phyloP scores from a whole-genome alignment of 2,113 vertebrate genomes.

The Ptychochromis oligacanthus region DNA sequence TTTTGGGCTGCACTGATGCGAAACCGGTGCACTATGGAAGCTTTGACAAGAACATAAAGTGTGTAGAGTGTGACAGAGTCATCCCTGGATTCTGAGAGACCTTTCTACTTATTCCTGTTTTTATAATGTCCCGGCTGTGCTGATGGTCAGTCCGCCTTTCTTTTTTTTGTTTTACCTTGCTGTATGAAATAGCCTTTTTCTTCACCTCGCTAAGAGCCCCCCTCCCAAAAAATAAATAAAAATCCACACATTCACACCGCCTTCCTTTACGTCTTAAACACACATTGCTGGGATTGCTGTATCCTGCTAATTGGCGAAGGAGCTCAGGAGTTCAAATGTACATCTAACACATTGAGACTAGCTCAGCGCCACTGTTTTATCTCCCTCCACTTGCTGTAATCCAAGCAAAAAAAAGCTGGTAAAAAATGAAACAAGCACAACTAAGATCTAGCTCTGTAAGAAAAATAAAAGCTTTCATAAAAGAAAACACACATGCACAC shows the following conservation, averaged over 20 bases:
- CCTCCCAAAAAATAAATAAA: background rate
- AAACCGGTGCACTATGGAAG: background rate
- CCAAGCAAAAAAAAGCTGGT: slow-evolving; percentile 13
- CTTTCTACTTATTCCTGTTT: background rate
- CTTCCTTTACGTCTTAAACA: background rate
- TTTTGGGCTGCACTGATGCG: background rate
- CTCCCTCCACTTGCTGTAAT: slow-evolving; percentile 28
- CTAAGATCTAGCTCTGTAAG: slow-evolving; percentile 10
- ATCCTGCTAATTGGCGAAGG: slow-evolving; percentile 46
- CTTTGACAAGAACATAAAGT: background rate
- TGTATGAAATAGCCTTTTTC: background rate
- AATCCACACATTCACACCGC: background rate
- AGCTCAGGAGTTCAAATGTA: slow-evolving; percentile 50
- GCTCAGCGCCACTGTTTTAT: slow-evolving; percentile 26
- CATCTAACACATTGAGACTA: slow-evolving; percentile 34
- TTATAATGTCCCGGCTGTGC: background rate
- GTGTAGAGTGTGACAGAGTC: background rate
- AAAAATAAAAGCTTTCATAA: slow-evolving; percentile 32
- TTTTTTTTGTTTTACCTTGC: background rate
- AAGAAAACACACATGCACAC: background rate
- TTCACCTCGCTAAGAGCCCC: background rate
- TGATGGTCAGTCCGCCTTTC: background rate
- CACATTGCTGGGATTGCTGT: background rate
- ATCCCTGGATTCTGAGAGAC: background rate
- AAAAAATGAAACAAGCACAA: slow-evolving; percentile 19